Base-by-base conservation (phyloP, 2,888 invertebrate genomes). In the Phengaris arion region DNA sequence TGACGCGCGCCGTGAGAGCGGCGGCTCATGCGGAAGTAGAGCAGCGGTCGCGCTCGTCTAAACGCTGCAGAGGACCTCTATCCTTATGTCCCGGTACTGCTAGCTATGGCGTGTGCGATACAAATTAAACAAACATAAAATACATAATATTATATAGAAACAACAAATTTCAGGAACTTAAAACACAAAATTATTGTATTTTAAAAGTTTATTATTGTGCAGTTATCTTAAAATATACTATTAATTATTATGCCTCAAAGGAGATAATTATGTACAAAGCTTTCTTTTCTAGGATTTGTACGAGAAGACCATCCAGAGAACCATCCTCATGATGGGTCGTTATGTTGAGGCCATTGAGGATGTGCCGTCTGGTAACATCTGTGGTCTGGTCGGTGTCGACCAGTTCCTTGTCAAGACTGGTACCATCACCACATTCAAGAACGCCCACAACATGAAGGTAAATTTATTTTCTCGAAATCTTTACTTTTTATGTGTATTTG, bases 291-390 rank as follows among this genome's bases (percentile, higher is more conserved):
- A 93, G 93, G 99, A 99, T 95, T 92, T 99, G 87, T 99, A 98
- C 86, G 99, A 99, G 93, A 99, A 99, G 94, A 98, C 98, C 83
- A 99, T 99, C 92, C 99, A 99, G 94, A 97, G 99, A 94, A 99
- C 99, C 78, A 99, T 99, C 89, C 95, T 99, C 86, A 99, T 99
- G 99, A 99, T 99, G 99, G 99, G 99, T 81, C 98, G 99, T 94
- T 99, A 99, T 87, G 98, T 98, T 78, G 99, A 99, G 94, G 98
- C 99, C 80, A 99, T 99, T 85, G 99, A 99, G 93, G 99, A 99
- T 94, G 99, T 99, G 80, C 99, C 99, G 78, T 98, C 97, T 81
- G 99, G 99, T 85, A 99, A 99, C 96, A 99, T 99, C 94, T 99
- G 99, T 90, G 99, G 99, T 95, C 95, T 99, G 86, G 99, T 99